Percentiles rank a stretch among this genome's conserved stretches.
Conservation (phyloP, 1,140 invertebrate species). For the Phenacoccus solenopsis region DNA sequence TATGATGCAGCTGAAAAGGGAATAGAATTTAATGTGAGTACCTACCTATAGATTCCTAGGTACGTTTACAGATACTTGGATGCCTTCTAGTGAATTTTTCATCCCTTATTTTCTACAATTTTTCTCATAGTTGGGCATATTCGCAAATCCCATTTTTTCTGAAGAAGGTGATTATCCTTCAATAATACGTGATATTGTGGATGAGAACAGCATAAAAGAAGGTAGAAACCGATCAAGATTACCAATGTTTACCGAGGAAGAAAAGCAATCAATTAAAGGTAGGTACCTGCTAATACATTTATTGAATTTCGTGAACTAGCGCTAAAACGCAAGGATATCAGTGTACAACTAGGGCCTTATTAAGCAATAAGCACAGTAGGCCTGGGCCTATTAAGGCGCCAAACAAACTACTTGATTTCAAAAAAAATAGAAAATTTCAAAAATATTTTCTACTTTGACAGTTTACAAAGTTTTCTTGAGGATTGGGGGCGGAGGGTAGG, state of each 20-base stretch:
- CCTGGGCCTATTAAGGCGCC: no score
- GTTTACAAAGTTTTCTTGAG: no score
- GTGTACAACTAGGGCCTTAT: constrained; percentile 15
- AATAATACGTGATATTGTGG: constrained; percentile 41
- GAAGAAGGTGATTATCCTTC: constrained; percentile 44
- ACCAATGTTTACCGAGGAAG: constrained; percentile 42
- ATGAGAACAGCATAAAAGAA: constrained; percentile 39
- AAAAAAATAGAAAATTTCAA: no score
- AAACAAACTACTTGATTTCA: no score
- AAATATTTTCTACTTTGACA: no score
- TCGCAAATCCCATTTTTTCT: constrained; percentile 44
- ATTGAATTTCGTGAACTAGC: not conserved
- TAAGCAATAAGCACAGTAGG: no score
- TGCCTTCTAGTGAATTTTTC: no score
- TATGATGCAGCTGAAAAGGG: constrained; percentile 36
- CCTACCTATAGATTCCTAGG: no score
- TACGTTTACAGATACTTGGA: no score
- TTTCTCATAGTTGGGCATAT: constrained; percentile 35
- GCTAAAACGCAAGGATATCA: no score
- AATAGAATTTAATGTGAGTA: constrained; percentile 34
- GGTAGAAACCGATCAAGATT: constrained; percentile 41
- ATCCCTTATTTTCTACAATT: not conserved
- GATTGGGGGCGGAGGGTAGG: no score
- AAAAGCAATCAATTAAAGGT: constrained; percentile 40
- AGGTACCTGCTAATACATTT: not conserved